Base-by-base conservation (phyloP, 2,888 invertebrate species). In the Pristionchus entomophagus region DNA sequence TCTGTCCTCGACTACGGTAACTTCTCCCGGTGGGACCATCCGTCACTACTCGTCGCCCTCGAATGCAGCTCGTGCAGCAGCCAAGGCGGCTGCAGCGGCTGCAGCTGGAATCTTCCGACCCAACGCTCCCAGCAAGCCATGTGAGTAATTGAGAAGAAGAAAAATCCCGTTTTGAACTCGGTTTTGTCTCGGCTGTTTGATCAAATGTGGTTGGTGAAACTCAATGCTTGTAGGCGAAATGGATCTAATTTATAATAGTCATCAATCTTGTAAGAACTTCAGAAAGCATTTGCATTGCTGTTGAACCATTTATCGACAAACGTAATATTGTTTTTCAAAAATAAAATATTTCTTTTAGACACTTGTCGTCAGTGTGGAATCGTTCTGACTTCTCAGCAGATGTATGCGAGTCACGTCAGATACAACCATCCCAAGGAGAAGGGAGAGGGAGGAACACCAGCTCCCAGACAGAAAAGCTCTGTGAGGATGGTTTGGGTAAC, bases 361-460 rank as follows among this genome's bases (percentile, higher is more conserved):
- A 65, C 62, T 22, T 84, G 83, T 65, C 83, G 83, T 65, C 65
- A 84, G 65, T 84, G 83, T 19, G 83, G 83, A 10, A 17, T 65
- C 26, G 32, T 84, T n/a, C 45, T 84, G 29, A 26, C 22, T 6
- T 65, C 83, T 14, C 83, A 84, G n/a, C 83, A 84, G 35, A 49
- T 53, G 83, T 84, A 84, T 22, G 83, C 83, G 22, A 84, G 83
- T 32, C 83, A 84, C 49, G 83, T 84, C 29, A 59, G 83, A 65
- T 84, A 84, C 49, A 51, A 49, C 22, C 83, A 84, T 38, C 83
- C 83, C 12, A 84, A 84, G 83, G 53, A 53, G 59, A 53, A 53
- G 73, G 65, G 65, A 65, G 65, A 81, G 56, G 38, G 12, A 8
- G 56, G 38, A 12, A 38, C 49, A 59, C 59, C 38, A 35, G 0